These are phyloP conservation scores for Ciconia boyciana DNA, from an alignment of 2,113 vertebrate species.

Conservation along the genomic window DNA sequence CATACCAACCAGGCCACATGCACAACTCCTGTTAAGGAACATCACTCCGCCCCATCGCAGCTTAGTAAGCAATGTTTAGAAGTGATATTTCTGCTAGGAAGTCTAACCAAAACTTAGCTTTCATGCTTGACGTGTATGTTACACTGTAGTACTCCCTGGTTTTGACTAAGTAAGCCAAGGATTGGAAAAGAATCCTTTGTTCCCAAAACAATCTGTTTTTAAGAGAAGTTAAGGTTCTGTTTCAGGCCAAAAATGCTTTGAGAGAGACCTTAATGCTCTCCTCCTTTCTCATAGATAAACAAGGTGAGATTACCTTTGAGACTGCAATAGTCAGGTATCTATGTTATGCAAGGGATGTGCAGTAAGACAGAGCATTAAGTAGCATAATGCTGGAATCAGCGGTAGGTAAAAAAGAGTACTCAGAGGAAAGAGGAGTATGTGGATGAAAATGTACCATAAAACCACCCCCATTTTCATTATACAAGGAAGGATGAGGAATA, in stretches of 20 bases:
- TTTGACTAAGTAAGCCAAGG: not conserved
- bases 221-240: not conserved
- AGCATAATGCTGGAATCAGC: not conserved
- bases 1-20: rapidly evolving
- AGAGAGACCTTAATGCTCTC: not conserved
- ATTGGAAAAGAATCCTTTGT: not conserved
- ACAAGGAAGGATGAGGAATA: not conserved
- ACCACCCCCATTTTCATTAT: not conserved
- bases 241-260: not conserved
- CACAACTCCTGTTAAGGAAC: not conserved
- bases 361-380: not conserved
- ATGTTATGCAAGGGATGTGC: not conserved
- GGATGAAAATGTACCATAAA: not conserved
- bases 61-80: not conserved
- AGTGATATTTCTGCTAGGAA: not conserved
- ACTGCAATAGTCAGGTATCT: not conserved
- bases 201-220: not conserved
- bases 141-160: not conserved
- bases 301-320: not conserved
- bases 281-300: not conserved
- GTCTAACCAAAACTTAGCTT: not conserved
- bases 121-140: rapidly evolving
- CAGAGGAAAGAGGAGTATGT: not conserved
- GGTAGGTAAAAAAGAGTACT: not conserved
- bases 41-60: not conserved